A percentile compares a stretch with the other conserved stretches of the same genome.
Conservation (phyloP, 2,797 vertebrate genomes). For the Tolypeutes matacus region DNA sequence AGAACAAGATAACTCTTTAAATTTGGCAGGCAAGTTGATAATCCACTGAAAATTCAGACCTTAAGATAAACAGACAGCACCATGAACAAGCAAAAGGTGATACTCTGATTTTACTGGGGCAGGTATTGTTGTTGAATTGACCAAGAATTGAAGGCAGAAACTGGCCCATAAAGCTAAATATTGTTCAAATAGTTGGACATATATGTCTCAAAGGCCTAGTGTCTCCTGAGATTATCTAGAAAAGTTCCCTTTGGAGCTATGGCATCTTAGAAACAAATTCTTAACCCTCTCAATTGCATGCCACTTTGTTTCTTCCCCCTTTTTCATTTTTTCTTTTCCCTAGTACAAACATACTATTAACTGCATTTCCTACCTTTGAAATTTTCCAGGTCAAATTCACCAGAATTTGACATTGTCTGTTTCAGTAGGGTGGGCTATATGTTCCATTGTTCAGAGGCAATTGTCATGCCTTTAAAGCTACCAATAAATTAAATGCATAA, state of each 20-base stretch:
- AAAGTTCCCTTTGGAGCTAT: neutral
- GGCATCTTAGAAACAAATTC: neutral
- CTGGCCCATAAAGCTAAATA: neutral
- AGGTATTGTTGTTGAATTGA: neutral
- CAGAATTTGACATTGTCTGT: constrained; percentile 58
- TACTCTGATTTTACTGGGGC: neutral
- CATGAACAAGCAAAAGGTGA: neutral
- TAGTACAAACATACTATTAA: neutral
- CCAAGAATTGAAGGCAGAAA: neutral
- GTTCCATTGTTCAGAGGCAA: constrained; percentile 57
- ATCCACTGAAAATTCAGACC: neutral
- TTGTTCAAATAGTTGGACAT: neutral
- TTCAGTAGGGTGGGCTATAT: constrained; percentile 32
- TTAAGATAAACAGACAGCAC: neutral
- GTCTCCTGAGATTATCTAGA: neutral
- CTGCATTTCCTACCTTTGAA: constrained; percentile 34
- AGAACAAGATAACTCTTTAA: neutral
- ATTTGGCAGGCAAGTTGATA: neutral
- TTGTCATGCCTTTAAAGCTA: constrained; percentile 67
- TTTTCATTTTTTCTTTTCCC: too few species aligned
- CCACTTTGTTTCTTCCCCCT: neutral
- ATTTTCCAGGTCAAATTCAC: constrained; percentile 56
- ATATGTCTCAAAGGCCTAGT: neutral
- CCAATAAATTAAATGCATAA: constrained; percentile 76
- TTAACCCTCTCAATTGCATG: neutral